Base-by-base conservation (phyloP, 2,113 vertebrate species). In the Malurus alboscapulatus region DNA sequence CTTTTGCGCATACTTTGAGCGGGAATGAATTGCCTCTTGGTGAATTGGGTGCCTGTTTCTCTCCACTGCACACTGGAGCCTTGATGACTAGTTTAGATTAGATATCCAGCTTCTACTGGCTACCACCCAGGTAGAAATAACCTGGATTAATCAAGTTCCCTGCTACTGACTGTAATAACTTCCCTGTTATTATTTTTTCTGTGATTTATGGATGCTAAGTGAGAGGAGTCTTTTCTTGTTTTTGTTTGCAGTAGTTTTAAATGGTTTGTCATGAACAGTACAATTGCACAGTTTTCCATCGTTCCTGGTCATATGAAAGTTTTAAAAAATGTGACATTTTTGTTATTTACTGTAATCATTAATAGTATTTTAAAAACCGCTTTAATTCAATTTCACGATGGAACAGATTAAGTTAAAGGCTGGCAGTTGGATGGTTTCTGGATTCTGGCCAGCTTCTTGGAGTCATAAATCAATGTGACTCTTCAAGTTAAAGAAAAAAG, bases 31-130 rank as follows among this genome's bases (percentile, higher is more conserved):
- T 90, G n/a, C 50, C 12, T 76, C 38, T 50, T 79, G 42, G 32
- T 80, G 62, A 90, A 61, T 48, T 73, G 62, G 38, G 14, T 88
- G 63, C 42, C 32, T 83, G 34, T 91, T 93, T 85, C 72, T 88
- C 67, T 88, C 71, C 32, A 7, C 44, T 77, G 79, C 6, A 2
- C 79, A n/a, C 0, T 83, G 90, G 90, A 95, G 83, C 40, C 90
- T 83, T 85, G 93, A 96, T 92, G 88, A 69, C 82, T 88, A 55
- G 42, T 81, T 83, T 90, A 93, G 87, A 92, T 92, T 92, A 94
- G 45, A 68, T 80, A 85, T 19, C 51, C 75, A 77, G 3, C 32
- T 80, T 62, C 34, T 67, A 67, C 67, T 84, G 83, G 75, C 59
- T 84, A 34, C 88, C 93, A 86, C 93, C 75, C 79, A 92, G 68